Percentiles rank a stretch among this genome's conserved stretches.
Evolutionary conservation across 2,113 vertebrate species (phyloP).

Genomic region (Hystrix cristata): DNA sequence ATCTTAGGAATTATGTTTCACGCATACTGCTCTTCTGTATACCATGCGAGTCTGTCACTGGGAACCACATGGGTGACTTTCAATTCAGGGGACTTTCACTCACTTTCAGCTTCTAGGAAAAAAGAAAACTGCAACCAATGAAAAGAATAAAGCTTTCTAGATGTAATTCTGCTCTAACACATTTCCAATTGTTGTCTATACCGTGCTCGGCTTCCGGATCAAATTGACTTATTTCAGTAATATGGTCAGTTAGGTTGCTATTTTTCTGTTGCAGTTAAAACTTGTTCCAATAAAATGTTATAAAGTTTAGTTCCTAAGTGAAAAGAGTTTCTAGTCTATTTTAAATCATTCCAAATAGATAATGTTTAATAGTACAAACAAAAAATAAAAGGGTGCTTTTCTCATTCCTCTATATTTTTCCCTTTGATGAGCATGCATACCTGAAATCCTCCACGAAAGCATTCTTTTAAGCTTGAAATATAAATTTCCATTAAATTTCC

Average conservation of each 20-base stretch:
- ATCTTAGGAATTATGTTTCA: not conserved
- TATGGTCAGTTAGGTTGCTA: not conserved
- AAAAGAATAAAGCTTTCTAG: not conserved
- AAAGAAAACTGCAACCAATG: not conserved
- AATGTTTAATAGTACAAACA: not conserved
- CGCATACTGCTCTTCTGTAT: too few relatives aligned
- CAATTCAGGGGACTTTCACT: not conserved
- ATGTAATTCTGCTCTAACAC: not conserved
- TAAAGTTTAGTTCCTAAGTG: conserved; percentile 27
- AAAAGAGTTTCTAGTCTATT: not conserved
- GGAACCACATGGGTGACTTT: not conserved
- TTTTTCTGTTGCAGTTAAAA: conserved; percentile 38
- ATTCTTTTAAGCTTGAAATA: conserved; percentile 27
- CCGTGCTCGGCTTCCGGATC: not conserved
- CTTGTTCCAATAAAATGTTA: not conserved
- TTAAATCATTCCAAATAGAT: conserved; percentile 34
- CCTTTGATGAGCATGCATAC: not conserved
- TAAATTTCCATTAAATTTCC: conserved; percentile 32
- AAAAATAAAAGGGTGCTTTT: conserved; percentile 21
- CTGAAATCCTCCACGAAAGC: conserved; percentile 11
- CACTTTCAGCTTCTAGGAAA: not conserved
- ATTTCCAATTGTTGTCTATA: not conserved
- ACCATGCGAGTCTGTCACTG: not conserved
- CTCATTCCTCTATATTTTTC: not conserved
- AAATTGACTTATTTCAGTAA: conserved; percentile 54